phyloP scores from a whole-genome alignment of 2,797 vertebrate genomes.

The Acrossocheilus wenchowensis region DNA sequence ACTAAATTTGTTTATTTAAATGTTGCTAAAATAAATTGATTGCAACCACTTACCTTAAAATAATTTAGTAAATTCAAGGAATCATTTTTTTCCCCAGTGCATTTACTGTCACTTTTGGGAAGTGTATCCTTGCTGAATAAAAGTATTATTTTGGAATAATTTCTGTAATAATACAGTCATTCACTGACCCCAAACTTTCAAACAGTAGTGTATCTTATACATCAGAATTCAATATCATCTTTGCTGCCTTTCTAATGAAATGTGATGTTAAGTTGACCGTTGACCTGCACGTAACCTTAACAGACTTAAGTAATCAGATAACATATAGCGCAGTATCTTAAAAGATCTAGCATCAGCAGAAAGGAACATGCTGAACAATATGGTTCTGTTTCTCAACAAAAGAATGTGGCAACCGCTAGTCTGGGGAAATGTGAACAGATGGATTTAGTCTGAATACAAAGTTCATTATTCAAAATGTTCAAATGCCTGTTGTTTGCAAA shows the following conservation, averaged over 20 bases:
- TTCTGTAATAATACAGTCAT: not conserved
- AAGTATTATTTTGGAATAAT: not conserved
- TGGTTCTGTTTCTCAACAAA: slow-evolving; percentile 21
- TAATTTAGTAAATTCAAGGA: no score
- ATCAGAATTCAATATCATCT: not conserved
- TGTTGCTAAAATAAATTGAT: no score
- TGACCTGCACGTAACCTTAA: slow-evolving; percentile 1
- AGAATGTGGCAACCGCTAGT: slow-evolving; percentile 38
- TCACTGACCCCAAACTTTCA: not conserved
- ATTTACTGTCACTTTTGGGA: not conserved
- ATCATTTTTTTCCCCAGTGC: no score
- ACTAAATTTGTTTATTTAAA: no score
- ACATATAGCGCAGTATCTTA: not conserved
- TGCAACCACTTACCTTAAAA: no score
- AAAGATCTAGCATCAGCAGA: slow-evolving; percentile 41
- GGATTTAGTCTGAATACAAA: slow-evolving; percentile 47
- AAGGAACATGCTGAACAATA: slow-evolving; percentile 18
- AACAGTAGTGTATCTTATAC: no score
- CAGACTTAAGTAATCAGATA: slow-evolving; percentile 12
- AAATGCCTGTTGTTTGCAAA: slow-evolving; percentile 6
- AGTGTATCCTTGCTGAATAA: not conserved
- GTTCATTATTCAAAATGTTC: slow-evolving; percentile 31
- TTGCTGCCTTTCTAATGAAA: not conserved
- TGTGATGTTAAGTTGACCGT: not conserved
- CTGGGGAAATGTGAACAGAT: slow-evolving; percentile 2